These are phyloP conservation scores for Porites lutea DNA, from an alignment of 64 coral and sea anemone genomes.

Conservation along the genomic window DNA sequence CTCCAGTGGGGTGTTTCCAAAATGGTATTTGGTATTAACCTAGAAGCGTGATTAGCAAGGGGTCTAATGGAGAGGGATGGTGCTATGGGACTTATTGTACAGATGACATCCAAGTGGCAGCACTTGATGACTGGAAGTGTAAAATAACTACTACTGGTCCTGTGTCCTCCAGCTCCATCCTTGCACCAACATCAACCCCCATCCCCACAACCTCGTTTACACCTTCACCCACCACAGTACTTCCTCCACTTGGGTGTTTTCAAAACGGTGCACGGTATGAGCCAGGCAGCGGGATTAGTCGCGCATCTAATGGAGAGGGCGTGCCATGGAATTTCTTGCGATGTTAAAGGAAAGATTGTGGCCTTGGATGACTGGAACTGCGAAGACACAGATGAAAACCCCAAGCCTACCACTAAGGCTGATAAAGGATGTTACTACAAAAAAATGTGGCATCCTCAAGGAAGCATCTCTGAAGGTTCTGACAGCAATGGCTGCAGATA, in stretches of 20 bases:
- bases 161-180: too few relatives aligned
- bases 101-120: neutral
- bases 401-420: too few relatives aligned
- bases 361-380: slow-evolving; percentile 31
- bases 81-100: slow-evolving; percentile 41
- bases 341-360: neutral
- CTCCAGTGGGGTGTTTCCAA: slow-evolving; percentile 1
- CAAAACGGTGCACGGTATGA: slow-evolving; percentile 35
- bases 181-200: neutral
- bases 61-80: neutral
- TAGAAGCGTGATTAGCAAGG: neutral
- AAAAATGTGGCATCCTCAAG: too few relatives aligned
- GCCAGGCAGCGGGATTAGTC: slow-evolving; percentile 34
- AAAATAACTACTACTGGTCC: neutral
- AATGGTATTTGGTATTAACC: slow-evolving; percentile 32
- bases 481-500: too few relatives aligned
- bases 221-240: neutral
- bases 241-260: slow-evolving; percentile 1
- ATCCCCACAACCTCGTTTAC: neutral
- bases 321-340: slow-evolving; percentile 3
- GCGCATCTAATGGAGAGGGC: neutral
- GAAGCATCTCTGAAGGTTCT: too few relatives aligned
- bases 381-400: neutral
- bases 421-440: too few relatives aligned
- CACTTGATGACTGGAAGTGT: slow-evolving; percentile 19